Percentiles rank a stretch among this genome's conserved stretches.
Evolutionary conservation across 2,888 invertebrate species (phyloP).

Genomic region (Nemoura dubitans): DNA sequence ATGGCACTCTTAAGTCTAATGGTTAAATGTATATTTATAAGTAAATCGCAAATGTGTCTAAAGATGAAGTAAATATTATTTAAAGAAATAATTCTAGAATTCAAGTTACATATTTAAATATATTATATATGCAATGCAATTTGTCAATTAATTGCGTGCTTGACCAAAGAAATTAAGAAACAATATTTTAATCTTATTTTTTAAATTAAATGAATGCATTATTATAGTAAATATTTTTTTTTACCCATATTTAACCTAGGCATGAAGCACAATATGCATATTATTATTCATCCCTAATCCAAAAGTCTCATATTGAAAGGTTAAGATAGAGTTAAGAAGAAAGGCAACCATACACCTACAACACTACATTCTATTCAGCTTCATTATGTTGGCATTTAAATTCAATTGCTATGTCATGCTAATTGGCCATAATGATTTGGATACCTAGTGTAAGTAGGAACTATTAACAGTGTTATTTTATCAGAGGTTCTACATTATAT

Average conservation of each 20-base stretch:
- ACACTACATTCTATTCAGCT: too few species aligned
- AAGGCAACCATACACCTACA: not conserved
- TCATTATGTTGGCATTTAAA: not conserved
- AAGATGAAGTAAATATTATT: too few species aligned
- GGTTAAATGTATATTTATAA: not conserved
- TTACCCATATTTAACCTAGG: not conserved
- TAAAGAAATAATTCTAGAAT: not conserved
- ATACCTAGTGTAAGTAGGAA: not conserved
- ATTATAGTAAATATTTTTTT: not conserved
- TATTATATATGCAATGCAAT: not conserved
- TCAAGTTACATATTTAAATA: not conserved
- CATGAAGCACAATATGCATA: not conserved
- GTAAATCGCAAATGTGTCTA: not conserved
- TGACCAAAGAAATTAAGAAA: not conserved
- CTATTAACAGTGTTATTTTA: not conserved
- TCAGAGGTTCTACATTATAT: too few species aligned
- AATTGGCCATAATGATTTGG: not conserved
- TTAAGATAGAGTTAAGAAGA: conserved; percentile 3
- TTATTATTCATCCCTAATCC: not conserved
- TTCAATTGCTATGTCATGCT: not conserved
- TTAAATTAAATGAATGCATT: not conserved
- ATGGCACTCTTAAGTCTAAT: not conserved
- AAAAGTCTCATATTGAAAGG: not conserved
- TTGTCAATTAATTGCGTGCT: not conserved
- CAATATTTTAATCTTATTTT: not conserved